Base-by-base conservation (phyloP, 2,797 vertebrate genomes). In the Echeneis naucrates region DNA sequence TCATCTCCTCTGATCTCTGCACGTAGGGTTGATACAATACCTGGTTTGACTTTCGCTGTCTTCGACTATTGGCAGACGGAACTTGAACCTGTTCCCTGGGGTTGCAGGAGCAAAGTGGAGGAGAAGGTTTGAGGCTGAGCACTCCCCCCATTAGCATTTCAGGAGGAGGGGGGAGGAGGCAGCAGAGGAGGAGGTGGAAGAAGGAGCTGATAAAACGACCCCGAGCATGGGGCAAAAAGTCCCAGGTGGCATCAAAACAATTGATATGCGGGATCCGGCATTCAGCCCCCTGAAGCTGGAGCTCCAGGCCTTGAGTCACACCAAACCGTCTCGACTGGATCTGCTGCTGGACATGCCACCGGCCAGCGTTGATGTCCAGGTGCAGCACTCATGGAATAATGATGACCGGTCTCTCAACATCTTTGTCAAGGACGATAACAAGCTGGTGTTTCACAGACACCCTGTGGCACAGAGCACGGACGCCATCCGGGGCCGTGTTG, bases 381-480 rank as follows among this genome's bases (percentile, higher is more conserved):
- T 98, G 57, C 88, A 96, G 78, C 95, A 99, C 77, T 98, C 98
- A 0, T 99, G 98, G 98, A 99, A 99, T 94, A 96, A 97, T 0
- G 95, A 99, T 0, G 98, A 99, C 71, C 97, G 98, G 50, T 99
- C 98, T 0, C 95, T 99, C 60, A 99, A 99, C 13, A 97, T 99
- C 12, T 99, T 99, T 0, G 98, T 99, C 62, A 99, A 99, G 68
- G 98, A 99, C 44, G 98, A 99, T 5, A 98, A 99, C 92, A 97
- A 96, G 73, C 95, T 99, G 10, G 95, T 97, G 57, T 99, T 99
- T 66, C 98, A 99, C 94, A 93, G 98, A 91, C 98, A 99, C 85
- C 98, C 98, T 1, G 98, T 99, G 91, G 98, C 98, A 0, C 98
- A 99, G 93, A 99, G 98, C 90, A 99, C 98, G 0, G 98, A 99